Evolutionary conservation across 1,140 invertebrate genomes (phyloP), one percentile per base, ranked within the genome.

Genomic region (Anoplophora glabripennis): DNA sequence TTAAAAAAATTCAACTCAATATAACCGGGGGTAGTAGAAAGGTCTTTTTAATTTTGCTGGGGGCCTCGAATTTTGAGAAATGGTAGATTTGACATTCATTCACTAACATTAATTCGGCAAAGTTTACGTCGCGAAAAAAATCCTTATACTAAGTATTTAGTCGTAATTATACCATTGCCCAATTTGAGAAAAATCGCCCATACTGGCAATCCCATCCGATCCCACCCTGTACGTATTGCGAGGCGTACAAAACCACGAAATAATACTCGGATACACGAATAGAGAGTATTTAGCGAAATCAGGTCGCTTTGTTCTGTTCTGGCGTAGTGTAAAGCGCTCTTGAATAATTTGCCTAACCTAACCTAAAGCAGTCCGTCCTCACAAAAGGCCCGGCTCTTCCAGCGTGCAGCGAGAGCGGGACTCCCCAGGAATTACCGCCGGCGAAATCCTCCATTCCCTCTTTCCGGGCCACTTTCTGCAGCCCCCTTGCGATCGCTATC

Each of bases 401-500:
- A 8, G 12, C 14, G 14, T 10, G 9, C 17, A 42, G 41, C 17
- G 14, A n/a, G 12, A 15, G 10, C 41, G 17, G 21, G 21, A 2
- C 21, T 28, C 21, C 21, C 21, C 21, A 28, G 21, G 21, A 28
- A 28, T 28, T 42, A 42, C 17, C 41, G 12, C 12, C 14, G 41
- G 12, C 17, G 15, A 15, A 46, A 28, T 14, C 28, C 28, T n/a
- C 44, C 44, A 46, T 17, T 18, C 44, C 44, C 17, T 28, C 38
- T n/a, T 7, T 28, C 18, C 28, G 53, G 51, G 28, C 18, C 17
- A 8, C 35, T 61, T 58, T 61, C 41, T 34, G 54, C 63, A 62
- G 21, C 21, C 71, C 69, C 65, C 69, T 67, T 65, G 69, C 61
- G 66, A 70, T 64, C 68, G 66, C 61, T 57, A 67, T 72, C 71